Evolutionary conservation across 1,140 invertebrate genomes (phyloP), one percentile per base, ranked within the genome.

Genomic region (Megathymus violae): DNA sequence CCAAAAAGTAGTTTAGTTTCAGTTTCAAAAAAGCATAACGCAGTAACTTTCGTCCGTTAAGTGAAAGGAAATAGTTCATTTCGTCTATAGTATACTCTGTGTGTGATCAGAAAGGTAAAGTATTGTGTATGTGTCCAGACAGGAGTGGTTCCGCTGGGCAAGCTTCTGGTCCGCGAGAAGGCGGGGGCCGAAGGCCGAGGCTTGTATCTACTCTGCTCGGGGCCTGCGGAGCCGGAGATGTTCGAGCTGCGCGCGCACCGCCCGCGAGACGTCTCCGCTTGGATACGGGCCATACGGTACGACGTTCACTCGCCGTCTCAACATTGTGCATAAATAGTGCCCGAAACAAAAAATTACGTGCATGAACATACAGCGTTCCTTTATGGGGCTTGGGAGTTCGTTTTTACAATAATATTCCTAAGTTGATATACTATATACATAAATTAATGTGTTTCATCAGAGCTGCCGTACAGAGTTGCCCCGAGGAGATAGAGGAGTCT

Each of bases 221-320:
- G 96, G 80, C 95, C 96, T 0, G 93, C 93, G 0, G 95, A 96
- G 71, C 97, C 97, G 0, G 98, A 98, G 91, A 98, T 99, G 97
- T 98, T 98, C 83, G 97, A 99, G 85, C 91, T 99, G 10, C 95
- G 98, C 77, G 97, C 98, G 62, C 94, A 95, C 67, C 95, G 96
- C 40, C 96, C 96, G 9, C 96, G 97, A 78, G 97, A 98, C 63
- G 97, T 97, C 76, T 95, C 96, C 71, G 86, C 94, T 0, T 99
- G 98, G 98, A 97, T 46, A 46, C 43, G 17, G 0, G 43, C 43
- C 6, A 46, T 46, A 22, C 17, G 43, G 43, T 46, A 46, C 10
- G 1, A 3, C 6, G 15, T 25, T 25, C n/a, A n/a, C n/a, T 25
- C 6, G 3, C 3, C 22, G 6, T 25, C 41, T 17, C 16, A 43